Evolutionary conservation across 2,113 vertebrate species (phyloP).

Genomic region (Sylvilagus bachmani): DNA sequence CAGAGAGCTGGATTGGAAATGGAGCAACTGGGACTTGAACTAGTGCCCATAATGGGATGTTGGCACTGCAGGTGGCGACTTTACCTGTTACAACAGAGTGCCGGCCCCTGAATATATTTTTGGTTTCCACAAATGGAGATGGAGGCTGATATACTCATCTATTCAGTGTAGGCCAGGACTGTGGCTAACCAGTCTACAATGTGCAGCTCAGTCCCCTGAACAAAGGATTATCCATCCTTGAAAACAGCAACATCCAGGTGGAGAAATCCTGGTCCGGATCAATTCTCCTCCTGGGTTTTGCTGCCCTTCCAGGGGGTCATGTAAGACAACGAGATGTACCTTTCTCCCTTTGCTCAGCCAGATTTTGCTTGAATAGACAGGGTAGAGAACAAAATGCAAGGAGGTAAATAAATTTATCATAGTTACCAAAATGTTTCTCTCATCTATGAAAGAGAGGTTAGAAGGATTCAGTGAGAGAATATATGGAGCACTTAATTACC

Average conservation of each 20-base stretch:
- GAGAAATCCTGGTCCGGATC: neutral
- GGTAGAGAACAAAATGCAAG: neutral
- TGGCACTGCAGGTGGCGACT: no score
- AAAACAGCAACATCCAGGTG: neutral
- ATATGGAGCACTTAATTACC: neutral
- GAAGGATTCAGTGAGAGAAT: neutral
- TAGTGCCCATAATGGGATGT: no score
- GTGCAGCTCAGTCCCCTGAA: neutral
- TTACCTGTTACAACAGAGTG: no score
- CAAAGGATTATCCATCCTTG: neutral
- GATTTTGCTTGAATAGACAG: neutral
- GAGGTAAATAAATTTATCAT: neutral
- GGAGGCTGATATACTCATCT: neutral
- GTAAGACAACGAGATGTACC: fast-evolving
- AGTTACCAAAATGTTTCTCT: neutral
- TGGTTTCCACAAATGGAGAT: neutral
- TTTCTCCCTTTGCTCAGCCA: neutral
- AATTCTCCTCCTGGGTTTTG: neutral
- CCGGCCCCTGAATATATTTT: no score
- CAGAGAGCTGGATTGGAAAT: no score
- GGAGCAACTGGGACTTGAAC: no score
- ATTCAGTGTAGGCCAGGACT: neutral
- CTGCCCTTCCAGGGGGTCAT: neutral
- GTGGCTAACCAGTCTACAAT: neutral
- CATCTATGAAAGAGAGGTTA: neutral